Conservation (phyloP, 2,888 invertebrate genomes). For the Nemotelus nigrinus region DNA sequence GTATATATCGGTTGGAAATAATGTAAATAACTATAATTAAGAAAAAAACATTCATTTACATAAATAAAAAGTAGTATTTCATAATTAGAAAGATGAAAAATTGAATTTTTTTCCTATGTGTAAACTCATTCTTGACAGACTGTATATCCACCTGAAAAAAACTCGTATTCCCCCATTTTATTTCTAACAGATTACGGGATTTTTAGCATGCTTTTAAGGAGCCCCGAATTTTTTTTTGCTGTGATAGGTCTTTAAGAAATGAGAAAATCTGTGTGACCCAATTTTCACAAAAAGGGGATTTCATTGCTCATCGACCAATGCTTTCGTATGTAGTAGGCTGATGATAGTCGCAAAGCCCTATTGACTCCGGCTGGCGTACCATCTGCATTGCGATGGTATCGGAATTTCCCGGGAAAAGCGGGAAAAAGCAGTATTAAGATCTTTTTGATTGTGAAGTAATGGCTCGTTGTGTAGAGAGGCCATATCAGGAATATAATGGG, state of each 20-base stretch:
- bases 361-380: not conserved
- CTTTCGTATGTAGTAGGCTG: slow-evolving; percentile 23
- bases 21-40: no score
- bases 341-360: not conserved
- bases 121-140: no score
- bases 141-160: slow-evolving; percentile 35
- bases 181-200: slow-evolving; percentile 25
- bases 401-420: slow-evolving; percentile 14
- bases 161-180: slow-evolving; percentile 18
- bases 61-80: no score
- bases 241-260: slow-evolving; percentile 18
- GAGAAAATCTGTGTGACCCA: slow-evolving; percentile 42
- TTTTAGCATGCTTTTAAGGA: slow-evolving; percentile 9
- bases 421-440: slow-evolving; percentile 42
- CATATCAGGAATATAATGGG: slow-evolving; percentile 42
- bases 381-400: slow-evolving; percentile 43
- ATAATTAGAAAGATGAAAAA: no score
- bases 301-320: not conserved
- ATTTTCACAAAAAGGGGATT: slow-evolving; percentile 20
- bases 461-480: slow-evolving; percentile 32
- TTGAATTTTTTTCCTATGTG: no score
- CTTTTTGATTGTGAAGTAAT: slow-evolving; percentile 42
- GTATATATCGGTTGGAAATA: no score
- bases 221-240: slow-evolving; percentile 7
- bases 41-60: no score